Percentiles rank a stretch among this genome's conserved stretches.
Conservation (phyloP, 2,797 vertebrate genomes). For the Rhincodon typus region DNA sequence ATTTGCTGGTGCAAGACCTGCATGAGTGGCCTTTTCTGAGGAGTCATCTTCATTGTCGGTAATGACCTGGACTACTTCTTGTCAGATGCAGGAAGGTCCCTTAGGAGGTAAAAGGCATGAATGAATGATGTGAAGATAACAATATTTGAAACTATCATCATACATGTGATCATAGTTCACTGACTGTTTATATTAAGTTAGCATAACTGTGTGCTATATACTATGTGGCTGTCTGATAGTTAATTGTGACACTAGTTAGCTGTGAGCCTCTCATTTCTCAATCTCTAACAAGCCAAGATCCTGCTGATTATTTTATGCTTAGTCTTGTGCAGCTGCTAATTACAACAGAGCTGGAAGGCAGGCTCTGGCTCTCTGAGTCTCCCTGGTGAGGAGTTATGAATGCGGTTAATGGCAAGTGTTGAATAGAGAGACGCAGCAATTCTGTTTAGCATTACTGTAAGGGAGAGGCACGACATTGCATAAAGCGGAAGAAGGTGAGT, state of each 20-base stretch:
- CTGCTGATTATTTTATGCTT: background rate
- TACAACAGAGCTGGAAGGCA: background rate
- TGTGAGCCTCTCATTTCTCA: too few species aligned
- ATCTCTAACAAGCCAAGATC: background rate
- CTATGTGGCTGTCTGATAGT: background rate
- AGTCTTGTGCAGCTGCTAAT: background rate
- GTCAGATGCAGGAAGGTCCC: background rate
- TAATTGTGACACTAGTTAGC: background rate
- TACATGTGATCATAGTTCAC: background rate
- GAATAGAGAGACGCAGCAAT: background rate
- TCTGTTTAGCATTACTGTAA: background rate
- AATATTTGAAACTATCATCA: background rate
- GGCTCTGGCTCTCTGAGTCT: background rate
- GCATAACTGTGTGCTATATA: background rate
- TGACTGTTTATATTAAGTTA: background rate
- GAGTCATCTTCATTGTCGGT: background rate
- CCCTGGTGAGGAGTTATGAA: background rate
- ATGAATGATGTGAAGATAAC: background rate
- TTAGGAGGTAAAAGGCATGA: background rate
- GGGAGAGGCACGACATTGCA: background rate
- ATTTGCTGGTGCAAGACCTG: background rate
- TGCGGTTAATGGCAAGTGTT: background rate
- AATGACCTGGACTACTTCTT: background rate
- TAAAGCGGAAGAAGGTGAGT: background rate
- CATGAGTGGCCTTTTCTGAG: background rate